phyloP scores from a whole-genome alignment of 2,113 vertebrate species.

The Leucosticte australis region DNA sequence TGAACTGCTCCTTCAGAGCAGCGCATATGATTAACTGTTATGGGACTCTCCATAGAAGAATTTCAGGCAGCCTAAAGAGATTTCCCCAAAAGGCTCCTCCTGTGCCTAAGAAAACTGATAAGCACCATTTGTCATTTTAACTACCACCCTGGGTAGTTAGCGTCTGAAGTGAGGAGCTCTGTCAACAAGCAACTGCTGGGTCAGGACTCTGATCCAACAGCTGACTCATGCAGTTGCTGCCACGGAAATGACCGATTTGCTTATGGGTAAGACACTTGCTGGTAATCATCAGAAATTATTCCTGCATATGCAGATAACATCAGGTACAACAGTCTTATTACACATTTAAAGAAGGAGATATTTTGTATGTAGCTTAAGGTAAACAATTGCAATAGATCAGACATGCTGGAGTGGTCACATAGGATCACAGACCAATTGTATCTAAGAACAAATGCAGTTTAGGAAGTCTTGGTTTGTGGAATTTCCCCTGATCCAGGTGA shows the following conservation, averaged over 20 bases:
- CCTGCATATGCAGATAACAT: not conserved
- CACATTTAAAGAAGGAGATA: not conserved
- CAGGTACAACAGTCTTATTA: fast-evolving
- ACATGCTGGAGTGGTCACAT: fast-evolving
- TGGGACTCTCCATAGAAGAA: not conserved
- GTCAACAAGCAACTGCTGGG: not conserved
- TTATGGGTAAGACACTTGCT: not conserved
- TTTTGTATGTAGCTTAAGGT: not conserved
- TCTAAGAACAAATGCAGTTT: not conserved
- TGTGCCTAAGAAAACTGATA: not conserved
- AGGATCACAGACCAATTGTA: not conserved
- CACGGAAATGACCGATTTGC: not conserved
- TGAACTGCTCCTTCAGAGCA: not conserved
- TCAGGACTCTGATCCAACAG: not conserved
- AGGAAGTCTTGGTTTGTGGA: not conserved
- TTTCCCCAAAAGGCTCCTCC: not conserved
- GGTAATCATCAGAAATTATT: not conserved
- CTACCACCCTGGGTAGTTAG: not conserved
- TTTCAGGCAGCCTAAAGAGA: not conserved
- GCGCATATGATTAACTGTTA: not conserved
- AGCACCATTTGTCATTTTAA: not conserved
- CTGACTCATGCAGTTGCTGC: not conserved
- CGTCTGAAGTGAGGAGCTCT: not conserved
- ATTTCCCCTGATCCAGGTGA: not conserved
- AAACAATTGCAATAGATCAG: not conserved